phyloP scores from a whole-genome alignment of 2,113 vertebrate genomes.

The Alexandromys fortis region DNA sequence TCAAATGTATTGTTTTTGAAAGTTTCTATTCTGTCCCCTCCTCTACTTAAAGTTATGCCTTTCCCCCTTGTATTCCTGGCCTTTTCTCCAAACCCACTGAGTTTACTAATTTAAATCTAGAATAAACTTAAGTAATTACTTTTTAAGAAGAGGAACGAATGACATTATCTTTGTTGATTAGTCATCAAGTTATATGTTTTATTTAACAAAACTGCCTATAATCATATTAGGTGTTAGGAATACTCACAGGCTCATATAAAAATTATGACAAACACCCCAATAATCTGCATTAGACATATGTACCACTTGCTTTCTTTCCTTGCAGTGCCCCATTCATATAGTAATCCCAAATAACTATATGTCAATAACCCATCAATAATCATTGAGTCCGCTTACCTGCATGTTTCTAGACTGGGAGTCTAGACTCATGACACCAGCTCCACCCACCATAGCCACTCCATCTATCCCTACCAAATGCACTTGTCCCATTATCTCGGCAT shows the following conservation, averaged over 20 bases:
- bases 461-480: neutral
- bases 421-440: neutral
- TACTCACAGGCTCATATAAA: neutral
- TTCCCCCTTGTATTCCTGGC: neutral
- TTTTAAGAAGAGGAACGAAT: neutral
- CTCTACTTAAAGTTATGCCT: neutral
- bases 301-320: neutral
- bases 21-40: neutral
- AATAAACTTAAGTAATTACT: neutral
- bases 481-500: neutral
- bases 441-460: neutral
- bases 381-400: neutral
- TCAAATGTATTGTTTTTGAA: neutral
- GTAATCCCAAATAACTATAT: neutral
- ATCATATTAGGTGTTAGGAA: neutral
- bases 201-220: neutral
- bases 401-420: neutral
- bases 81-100: neutral
- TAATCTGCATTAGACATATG: neutral
- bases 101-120: slow-evolving; percentile 3
- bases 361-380: neutral
- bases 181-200: slow-evolving; percentile 16
- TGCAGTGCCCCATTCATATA: neutral
- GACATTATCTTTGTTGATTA: neutral
- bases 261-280: neutral